Percentiles rank a stretch among this genome's conserved stretches.
These are phyloP conservation scores for Hestina assimilis DNA, from an alignment of 1,140 invertebrate species.

Conservation along the genomic window DNA sequence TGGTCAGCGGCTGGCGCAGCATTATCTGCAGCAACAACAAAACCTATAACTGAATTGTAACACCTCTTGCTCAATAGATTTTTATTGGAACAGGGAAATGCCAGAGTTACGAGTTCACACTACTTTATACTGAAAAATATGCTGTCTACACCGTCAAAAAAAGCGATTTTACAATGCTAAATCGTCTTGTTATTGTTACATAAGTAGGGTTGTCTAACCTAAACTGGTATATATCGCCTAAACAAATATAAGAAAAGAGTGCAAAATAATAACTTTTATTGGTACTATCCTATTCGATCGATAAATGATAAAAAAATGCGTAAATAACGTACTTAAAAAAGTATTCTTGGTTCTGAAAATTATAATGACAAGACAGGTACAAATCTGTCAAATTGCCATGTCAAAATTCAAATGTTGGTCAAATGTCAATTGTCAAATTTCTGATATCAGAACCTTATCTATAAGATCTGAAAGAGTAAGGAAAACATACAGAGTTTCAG, in stretches of 20 bases:
- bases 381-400: conserved; percentile 5
- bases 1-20: conserved; percentile 79
- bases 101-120: background rate
- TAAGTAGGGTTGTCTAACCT: conserved; percentile 70
- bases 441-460: too few relatives aligned
- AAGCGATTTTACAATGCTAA: conserved; percentile 11
- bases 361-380: conserved; percentile 7
- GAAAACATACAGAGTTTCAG: too few relatives aligned
- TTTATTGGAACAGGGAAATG: background rate
- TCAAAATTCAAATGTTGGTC: background rate
- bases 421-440: too few relatives aligned
- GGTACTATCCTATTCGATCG: background rate
- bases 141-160: conserved; percentile 2
- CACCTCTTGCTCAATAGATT: background rate
- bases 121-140: conserved; percentile 9
- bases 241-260: background rate
- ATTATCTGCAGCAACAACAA: conserved; percentile 73
- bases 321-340: conserved; percentile 8
- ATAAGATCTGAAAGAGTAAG: too few relatives aligned
- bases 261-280: background rate
- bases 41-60: conserved; percentile 3
- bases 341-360: conserved; percentile 9
- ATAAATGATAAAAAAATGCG: background rate
- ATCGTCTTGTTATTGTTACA: conserved; percentile 69
- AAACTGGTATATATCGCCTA: conserved; percentile 32